Evolutionary conservation across 2,888 invertebrate genomes (phyloP), one percentile per base, ranked within the genome.

Genomic region (Eupithecia subfuscata): DNA sequence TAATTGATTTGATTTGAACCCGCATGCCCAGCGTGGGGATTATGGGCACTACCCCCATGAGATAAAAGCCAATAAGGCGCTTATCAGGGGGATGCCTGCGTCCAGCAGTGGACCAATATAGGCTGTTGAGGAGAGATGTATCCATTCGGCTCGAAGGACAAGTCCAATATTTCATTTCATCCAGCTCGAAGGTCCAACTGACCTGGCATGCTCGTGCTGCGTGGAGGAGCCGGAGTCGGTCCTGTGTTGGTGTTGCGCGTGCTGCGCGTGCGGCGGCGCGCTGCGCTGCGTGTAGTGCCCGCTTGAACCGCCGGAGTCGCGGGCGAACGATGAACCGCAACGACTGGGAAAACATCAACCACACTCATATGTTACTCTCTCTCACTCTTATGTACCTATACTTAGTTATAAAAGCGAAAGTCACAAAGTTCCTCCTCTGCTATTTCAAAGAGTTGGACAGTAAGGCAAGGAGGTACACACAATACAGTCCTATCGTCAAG

Each of bases 251-350:
- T 90, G 87, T 71, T 86, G 86, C 6, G 60, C 25, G 5, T 60
- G 60, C 60, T 60, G 60, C 52, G 70, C 74, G 56, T 77, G 84
- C 72, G 87, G 96, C n/a, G 97, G 97, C 82, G 97, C 97, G 86
- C 97, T 97, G 79, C 97, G 96, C 89, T 97, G 97, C 74, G 97
- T 97, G 89, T 97, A 97, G 90, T 97, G 97, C 0, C 97, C 97
- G 77, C 97, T 97, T 1, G 97, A 97, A 52, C 97, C 97, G 43
- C 97, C 97, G 0, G 97, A 97, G 89, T 97, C 97, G 4, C 97
- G 96, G 72, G 97, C 97, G 82, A 96, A 95, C 37, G 96, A 96
- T 0, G 96, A 96, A 0, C 96, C 96, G 81, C 95, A 95, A 0
- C 95, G 93, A 77, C 94, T 93, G 83, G 0, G n/a, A 22, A 67